Evolutionary conservation across 2,888 invertebrate genomes (phyloP).

Genomic region (Harpalus rufipes): DNA sequence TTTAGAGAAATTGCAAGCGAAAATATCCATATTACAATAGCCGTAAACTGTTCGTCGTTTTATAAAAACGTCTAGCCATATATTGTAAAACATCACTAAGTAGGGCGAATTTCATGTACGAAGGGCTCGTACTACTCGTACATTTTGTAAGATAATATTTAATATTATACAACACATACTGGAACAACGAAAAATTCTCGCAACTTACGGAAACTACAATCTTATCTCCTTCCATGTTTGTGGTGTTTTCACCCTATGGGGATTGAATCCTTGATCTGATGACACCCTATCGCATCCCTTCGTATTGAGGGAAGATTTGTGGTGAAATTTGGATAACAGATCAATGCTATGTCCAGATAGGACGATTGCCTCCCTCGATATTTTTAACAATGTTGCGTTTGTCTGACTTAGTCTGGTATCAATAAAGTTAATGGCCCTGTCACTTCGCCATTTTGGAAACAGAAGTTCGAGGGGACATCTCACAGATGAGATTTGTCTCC

Average conservation of each 20-base stretch:
- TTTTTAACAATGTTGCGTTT: slow-evolving; percentile 44
- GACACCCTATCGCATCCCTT: neutral
- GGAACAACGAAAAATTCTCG: no score
- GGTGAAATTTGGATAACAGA: slow-evolving; percentile 32
- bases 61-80: no score
- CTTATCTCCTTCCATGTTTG: neutral
- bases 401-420: slow-evolving; percentile 51
- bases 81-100: no score
- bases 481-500: slow-evolving; percentile 29
- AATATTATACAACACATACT: no score
- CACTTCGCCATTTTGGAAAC: slow-evolving; percentile 49
- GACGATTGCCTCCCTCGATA: slow-evolving; percentile 26
- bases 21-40: no score
- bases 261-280: neutral
- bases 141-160: no score
- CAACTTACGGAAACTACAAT: neutral
- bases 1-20: no score
- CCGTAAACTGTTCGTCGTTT: no score
- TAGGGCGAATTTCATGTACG: no score
- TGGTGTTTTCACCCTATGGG: neutral
- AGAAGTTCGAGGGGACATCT: slow-evolving; percentile 28
- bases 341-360: slow-evolving; percentile 20
- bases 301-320: slow-evolving; percentile 6
- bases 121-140: no score
- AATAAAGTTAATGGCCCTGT: slow-evolving; percentile 53